A percentile compares a stretch with the other conserved stretches of the same genome.
phyloP scores from a whole-genome alignment of 1,140 invertebrate genomes.

The Cylas formicarius region DNA sequence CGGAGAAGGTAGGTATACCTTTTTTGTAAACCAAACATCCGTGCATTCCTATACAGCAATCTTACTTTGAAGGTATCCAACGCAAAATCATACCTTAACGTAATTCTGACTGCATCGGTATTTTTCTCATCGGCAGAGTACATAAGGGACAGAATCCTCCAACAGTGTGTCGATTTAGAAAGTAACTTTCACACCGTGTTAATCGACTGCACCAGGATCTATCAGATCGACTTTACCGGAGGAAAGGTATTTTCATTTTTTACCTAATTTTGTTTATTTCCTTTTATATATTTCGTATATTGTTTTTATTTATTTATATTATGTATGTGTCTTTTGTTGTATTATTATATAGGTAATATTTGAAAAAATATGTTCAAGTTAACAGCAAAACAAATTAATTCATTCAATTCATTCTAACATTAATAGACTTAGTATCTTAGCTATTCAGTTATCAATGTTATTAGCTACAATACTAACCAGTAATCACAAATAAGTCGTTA shows the following conservation, averaged over 20 bases:
- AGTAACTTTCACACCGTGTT: conserved; percentile 39
- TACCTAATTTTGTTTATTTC: background rate
- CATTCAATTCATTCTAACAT: too few relatives aligned
- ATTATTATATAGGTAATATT: too few relatives aligned
- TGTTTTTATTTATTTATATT: conserved; percentile 5
- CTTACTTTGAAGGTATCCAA: too few relatives aligned
- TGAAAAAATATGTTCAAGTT: too few relatives aligned
- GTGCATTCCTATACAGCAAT: too few relatives aligned
- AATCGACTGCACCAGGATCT: conserved; percentile 49
- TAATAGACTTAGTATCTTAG: too few relatives aligned
- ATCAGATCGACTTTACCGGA: conserved; percentile 50
- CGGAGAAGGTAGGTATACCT: conserved; percentile 41
- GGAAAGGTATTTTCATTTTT: conserved; percentile 44
- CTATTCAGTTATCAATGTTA: too few relatives aligned
- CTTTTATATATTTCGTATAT: background rate
- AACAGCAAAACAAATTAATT: too few relatives aligned
- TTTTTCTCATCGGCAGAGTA: conserved; percentile 58
- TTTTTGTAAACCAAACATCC: too few relatives aligned
- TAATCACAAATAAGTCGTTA: too few relatives aligned
- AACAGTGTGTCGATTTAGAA: conserved; percentile 38
- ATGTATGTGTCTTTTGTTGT: conserved; percentile 10
- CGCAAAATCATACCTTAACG: conserved; percentile 44
- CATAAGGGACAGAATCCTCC: conserved; percentile 49
- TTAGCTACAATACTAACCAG: too few relatives aligned
- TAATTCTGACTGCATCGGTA: conserved; percentile 52